phyloP scores from a whole-genome alignment of 2,797 vertebrate species.

The Pangasius krempfi region DNA sequence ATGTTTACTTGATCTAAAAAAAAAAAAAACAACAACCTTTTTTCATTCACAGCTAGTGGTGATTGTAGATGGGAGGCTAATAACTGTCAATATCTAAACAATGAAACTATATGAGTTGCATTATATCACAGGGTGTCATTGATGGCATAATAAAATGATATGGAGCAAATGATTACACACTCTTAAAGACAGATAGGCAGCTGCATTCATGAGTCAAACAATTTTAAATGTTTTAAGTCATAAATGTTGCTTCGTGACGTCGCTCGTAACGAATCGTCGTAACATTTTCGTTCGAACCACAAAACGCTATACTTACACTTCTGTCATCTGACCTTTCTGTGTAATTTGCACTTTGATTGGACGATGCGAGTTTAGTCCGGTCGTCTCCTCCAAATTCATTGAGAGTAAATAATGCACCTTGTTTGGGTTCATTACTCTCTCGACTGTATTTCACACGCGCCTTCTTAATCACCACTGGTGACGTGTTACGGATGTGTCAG shows the following conservation, averaged over 20 bases:
- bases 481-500: neutral
- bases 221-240: neutral
- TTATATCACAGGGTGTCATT: neutral
- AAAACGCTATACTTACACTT: neutral
- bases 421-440: neutral
- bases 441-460: neutral
- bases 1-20: neutral
- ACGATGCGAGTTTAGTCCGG: neutral
- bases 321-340: neutral
- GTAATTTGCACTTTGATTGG: neutral
- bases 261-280: no score
- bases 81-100: neutral
- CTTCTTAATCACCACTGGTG: neutral
- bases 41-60: neutral
- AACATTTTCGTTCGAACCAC: neutral
- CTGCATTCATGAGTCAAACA: neutral
- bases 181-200: no score
- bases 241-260: neutral
- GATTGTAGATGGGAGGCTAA: neutral
- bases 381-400: neutral
- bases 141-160: neutral
- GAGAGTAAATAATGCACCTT: neutral
- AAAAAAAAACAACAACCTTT: neutral
- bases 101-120: neutral
- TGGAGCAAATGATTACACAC: neutral